Conservation (phyloP, 2,113 vertebrate genomes). For the Perca schrenkii region DNA sequence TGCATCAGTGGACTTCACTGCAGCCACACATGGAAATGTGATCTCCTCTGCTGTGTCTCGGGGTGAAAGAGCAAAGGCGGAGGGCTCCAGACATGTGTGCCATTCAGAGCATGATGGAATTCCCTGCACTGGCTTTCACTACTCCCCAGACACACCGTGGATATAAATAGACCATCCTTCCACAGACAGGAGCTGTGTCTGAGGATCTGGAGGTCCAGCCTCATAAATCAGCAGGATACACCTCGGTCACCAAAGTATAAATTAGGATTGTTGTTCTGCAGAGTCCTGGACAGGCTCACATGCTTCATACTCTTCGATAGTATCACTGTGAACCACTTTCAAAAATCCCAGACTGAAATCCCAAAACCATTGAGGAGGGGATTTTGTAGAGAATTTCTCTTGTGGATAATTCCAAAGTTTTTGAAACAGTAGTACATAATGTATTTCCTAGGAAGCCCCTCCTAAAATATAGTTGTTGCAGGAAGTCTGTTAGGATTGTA, state of each 20-base stretch:
- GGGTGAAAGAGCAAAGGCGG: conserved; percentile 62
- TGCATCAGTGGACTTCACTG: conserved; percentile 18
- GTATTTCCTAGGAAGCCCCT: not conserved
- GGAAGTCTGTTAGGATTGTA: conserved; percentile 3
- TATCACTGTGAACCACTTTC: not conserved
- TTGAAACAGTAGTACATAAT: not conserved
- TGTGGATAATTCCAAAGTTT: not conserved
- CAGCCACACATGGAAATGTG: conserved; percentile 69
- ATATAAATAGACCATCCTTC: conserved; percentile 78
- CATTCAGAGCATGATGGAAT: conserved; percentile 65
- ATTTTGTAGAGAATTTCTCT: not conserved
- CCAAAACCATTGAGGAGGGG: not conserved
- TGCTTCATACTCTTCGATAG: not conserved
- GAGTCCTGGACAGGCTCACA: conserved; percentile 19
- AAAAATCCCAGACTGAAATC: conserved; percentile 22
- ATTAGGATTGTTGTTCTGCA: conserved; percentile 54
- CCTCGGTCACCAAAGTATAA: conserved; percentile 69
- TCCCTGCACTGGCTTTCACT: conserved; percentile 68
- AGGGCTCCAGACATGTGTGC: conserved; percentile 66
- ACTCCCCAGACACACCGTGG: conserved; percentile 49
- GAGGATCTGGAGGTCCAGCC: conserved; percentile 58
- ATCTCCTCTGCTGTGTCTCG: conserved; percentile 45
- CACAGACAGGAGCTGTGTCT: conserved; percentile 60
- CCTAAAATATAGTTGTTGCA: not conserved
- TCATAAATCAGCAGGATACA: conserved; percentile 74